phyloP scores from a whole-genome alignment of 2,888 invertebrate species.

The Platycheirus rosarum region DNA sequence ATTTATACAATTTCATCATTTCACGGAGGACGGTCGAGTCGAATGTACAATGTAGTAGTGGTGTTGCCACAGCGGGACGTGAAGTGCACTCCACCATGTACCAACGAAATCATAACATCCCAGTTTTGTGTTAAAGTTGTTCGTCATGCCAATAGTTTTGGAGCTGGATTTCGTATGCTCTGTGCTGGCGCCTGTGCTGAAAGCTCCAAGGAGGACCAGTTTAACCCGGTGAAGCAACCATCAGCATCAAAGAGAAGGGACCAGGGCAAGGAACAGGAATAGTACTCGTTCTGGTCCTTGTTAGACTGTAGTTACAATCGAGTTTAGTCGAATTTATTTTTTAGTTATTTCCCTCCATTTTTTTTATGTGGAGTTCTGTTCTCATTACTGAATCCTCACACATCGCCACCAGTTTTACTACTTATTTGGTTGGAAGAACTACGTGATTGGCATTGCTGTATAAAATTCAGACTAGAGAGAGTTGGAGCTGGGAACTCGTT shows the following conservation, averaged over 20 bases:
- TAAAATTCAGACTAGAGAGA: background rate
- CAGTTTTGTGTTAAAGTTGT: constrained; percentile 62
- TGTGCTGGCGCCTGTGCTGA: background rate
- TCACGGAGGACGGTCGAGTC: constrained; percentile 11
- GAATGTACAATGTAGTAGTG: constrained; percentile 4
- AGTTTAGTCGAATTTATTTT: constrained; percentile 38
- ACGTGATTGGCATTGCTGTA: constrained; percentile 69
- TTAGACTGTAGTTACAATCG: constrained; percentile 45
- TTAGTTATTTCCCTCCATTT: background rate
- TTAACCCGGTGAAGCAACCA: background rate
- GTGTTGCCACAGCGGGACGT: constrained; percentile 61
- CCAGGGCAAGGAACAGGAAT: constrained; percentile 7
- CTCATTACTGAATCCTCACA: constrained; percentile 72
- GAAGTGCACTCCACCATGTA: constrained; percentile 44
- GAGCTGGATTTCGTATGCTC: background rate
- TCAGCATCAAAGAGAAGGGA: background rate
- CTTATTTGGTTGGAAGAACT: constrained; percentile 70
- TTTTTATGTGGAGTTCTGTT: background rate
- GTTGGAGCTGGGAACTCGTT: background rate
- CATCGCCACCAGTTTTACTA: constrained; percentile 72
- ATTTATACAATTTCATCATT: constrained; percentile 60
- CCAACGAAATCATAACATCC: constrained; percentile 66
- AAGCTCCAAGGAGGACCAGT: background rate
- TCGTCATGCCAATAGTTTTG: constrained; percentile 51
- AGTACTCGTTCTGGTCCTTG: constrained; percentile 46